Conservation (phyloP, 2,797 vertebrate species). For the Tauraco hartlaubi region DNA sequence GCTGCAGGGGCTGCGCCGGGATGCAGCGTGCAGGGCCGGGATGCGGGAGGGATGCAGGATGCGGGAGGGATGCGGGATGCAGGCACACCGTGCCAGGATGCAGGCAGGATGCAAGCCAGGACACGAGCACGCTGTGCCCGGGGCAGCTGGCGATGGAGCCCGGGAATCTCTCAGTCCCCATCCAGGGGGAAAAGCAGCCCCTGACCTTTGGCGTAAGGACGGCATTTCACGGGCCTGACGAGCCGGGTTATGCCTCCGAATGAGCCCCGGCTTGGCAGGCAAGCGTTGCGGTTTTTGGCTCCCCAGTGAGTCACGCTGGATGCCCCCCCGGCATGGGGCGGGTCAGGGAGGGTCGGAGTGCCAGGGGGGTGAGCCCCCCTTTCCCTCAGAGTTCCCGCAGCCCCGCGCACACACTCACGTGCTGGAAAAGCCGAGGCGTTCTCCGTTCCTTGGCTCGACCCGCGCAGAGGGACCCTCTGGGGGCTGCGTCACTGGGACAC, state of each 20-base stretch:
- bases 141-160: neutral
- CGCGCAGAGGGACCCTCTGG: neutral
- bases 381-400: neutral
- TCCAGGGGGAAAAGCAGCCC: neutral
- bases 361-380: neutral
- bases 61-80: neutral
- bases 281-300: neutral
- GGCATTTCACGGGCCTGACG: neutral
- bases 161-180: neutral
- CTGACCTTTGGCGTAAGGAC: neutral
- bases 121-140: neutral
- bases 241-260: neutral
- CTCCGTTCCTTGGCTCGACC: neutral
- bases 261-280: neutral
- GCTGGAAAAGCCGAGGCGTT: neutral
- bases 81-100: neutral
- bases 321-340: neutral
- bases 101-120: neutral
- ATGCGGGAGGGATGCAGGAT: neutral
- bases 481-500: neutral
- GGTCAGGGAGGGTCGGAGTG: neutral
- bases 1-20: constrained; percentile 47
- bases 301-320: neutral
- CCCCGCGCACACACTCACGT: neutral
- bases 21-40: neutral